Evolutionary conservation across 1,140 invertebrate species (phyloP), one percentile per base, ranked within the genome.

Genomic region (Atta cephalotes): DNA sequence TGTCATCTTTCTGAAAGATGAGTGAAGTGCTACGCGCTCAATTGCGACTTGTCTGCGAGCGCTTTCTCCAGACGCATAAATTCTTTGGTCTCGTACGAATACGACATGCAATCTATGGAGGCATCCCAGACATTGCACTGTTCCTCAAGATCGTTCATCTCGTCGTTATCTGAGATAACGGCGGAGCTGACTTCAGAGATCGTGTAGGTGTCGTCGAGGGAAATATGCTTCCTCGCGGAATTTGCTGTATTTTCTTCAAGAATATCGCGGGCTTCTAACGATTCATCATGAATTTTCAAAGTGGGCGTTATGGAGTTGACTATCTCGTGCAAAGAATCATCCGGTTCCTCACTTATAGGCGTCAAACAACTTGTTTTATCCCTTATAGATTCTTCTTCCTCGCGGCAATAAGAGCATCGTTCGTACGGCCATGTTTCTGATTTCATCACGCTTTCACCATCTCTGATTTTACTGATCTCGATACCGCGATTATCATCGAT

Each of bases 21-120:
- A 53, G 4, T 18, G 1, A 21, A 70, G 39, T 12, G 35, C 9
- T 86, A 66, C 16, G 14, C 3, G 53, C 25, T 60, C 9, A 80
- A 51, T 62, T 9, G 28, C 7, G 77, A 80, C 5, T 3, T 71
- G 3, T 86, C 77, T 0, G 65, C 16, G 25, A 86, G 5, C 10
- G 89, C 87, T n/a, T 87, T 51, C 85, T 95, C 94, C 9, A 94
- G 63, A 66, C 70, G 66, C n/a, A 94, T 84, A 82, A 94, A 94
- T 76, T 95, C 94, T 7, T 62, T 90, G 1, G 93, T 94, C 25
- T 95, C 94, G 39, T 92, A 91, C 6, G 93, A 94, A 58, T 84
- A 72, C 0, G 88, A 87, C 92, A 94, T 68, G 14, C 65, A 70
- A 62, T 80, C 74, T 35, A 81, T 3, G 3, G 85, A 68, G 18